Conservation (phyloP, 1,140 invertebrate genomes). For the Ceratina japonica region DNA sequence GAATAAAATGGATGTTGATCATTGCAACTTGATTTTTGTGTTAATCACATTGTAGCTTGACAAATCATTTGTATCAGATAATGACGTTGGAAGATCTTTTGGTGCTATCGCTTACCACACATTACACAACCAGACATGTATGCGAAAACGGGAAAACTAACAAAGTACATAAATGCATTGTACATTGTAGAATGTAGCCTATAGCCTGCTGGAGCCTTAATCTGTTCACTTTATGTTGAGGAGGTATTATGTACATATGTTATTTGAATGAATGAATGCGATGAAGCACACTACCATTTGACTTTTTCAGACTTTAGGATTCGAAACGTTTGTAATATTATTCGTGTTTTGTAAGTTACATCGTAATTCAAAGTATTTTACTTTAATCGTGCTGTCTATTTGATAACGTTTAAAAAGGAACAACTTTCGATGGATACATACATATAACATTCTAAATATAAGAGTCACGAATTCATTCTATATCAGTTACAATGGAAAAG, state of each 20-base stretch:
- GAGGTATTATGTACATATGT: slow-evolving; percentile 79
- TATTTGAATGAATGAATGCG: slow-evolving; percentile 78
- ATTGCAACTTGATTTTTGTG: slow-evolving; percentile 64
- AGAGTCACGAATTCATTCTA: slow-evolving; percentile 36
- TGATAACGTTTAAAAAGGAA: slow-evolving; percentile 24
- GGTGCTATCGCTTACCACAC: slow-evolving; percentile 77
- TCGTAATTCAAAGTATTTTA: slow-evolving; percentile 69
- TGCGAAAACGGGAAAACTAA: slow-evolving; percentile 63
- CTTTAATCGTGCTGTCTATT: slow-evolving; percentile 26
- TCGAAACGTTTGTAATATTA: slow-evolving; percentile 75
- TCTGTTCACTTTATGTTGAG: slow-evolving; percentile 78
- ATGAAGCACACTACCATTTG: slow-evolving; percentile 74
- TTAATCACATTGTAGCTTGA: slow-evolving; percentile 53
- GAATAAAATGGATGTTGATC: slow-evolving; percentile 68
- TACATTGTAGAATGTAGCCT: slow-evolving; percentile 79
- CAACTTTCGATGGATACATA: slow-evolving; percentile 17
- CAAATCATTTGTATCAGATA: slow-evolving; percentile 54
- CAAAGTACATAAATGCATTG: slow-evolving; percentile 77
- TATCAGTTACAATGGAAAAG: slow-evolving; percentile 33
- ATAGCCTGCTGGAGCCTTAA: slow-evolving; percentile 80
- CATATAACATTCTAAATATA: slow-evolving; percentile 39
- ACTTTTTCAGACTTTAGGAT: slow-evolving; percentile 68
- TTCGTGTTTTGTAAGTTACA: slow-evolving; percentile 75
- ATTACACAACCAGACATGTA: slow-evolving; percentile 79
- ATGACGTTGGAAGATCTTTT: slow-evolving; percentile 64